phyloP scores from a whole-genome alignment of 1,140 invertebrate genomes.

The Adoxophyes honmai region DNA sequence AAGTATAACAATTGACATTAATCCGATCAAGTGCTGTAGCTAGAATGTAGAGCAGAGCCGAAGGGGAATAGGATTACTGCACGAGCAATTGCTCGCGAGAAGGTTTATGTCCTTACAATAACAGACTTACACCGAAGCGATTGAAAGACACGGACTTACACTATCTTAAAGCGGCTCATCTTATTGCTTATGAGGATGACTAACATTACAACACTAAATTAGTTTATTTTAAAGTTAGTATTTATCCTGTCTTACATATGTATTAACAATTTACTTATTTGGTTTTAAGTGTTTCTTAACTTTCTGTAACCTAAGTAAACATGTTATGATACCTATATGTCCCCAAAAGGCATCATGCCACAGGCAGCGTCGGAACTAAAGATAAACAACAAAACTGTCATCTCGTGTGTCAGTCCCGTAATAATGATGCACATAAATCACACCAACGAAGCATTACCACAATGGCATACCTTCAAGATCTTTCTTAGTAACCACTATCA shows the following conservation, averaged over 20 bases:
- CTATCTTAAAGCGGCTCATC: constrained; percentile 7
- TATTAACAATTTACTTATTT: too few species aligned
- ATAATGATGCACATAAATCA: constrained; percentile 19
- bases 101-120: constrained; percentile 19
- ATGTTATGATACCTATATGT: constrained; percentile 9
- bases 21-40: constrained; percentile 52
- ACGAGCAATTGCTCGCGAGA: constrained; percentile 30
- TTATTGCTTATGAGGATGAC: not conserved
- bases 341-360: not conserved
- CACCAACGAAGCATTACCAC: not conserved
- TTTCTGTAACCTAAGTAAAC: too few species aligned
- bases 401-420: constrained; percentile 7
- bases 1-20: constrained; percentile 31
- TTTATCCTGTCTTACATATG: too few species aligned
- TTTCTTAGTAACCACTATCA: not conserved
- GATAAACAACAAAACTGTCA: constrained; percentile 20
- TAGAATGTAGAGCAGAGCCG: constrained; percentile 32
- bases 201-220: too few species aligned
- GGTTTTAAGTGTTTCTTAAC: too few species aligned
- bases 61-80: constrained; percentile 53
- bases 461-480: not conserved
- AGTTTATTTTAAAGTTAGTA: too few species aligned
- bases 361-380: constrained; percentile 3
- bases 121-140: constrained; percentile 8
- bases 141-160: constrained; percentile 5